phyloP scores from a whole-genome alignment of 2,888 invertebrate genomes.

The Camponotus fellah region DNA sequence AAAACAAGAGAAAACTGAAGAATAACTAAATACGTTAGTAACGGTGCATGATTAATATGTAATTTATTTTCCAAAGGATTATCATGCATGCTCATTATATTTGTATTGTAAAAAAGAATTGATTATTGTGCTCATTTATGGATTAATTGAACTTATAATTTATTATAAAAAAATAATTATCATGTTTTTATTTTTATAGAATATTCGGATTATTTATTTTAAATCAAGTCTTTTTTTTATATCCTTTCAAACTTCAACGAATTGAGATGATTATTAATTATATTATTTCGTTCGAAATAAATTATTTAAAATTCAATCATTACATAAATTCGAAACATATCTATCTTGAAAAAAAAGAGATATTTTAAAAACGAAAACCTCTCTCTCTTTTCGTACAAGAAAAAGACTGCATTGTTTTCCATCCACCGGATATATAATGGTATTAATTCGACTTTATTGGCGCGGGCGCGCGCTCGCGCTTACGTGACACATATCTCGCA shows the following conservation, averaged over 20 bases:
- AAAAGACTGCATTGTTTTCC: slow-evolving; percentile 16
- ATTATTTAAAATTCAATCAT: background rate
- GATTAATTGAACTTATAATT: no score
- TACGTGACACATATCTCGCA: slow-evolving; percentile 71
- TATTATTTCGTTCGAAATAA: background rate
- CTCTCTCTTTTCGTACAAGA: background rate
- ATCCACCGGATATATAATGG: slow-evolving; percentile 19
- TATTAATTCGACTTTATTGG: slow-evolving; percentile 75
- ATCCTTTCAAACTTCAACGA: background rate
- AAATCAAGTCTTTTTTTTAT: background rate
- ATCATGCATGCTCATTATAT: no score
- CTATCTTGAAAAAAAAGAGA: background rate
- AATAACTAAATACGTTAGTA: background rate
- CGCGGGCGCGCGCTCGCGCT: slow-evolving; percentile 35
- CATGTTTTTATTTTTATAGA: background rate
- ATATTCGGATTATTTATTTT: background rate
- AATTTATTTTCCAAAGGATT: no score
- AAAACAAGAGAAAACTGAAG: no score
- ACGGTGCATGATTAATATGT: background rate
- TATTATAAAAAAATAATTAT: background rate
- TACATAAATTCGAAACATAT: background rate
- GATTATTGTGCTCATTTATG: no score
- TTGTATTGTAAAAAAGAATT: no score
- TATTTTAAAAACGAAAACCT: background rate
- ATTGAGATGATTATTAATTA: background rate